Conservation (phyloP, 2,888 invertebrate genomes). For the Mimas tiliae region DNA sequence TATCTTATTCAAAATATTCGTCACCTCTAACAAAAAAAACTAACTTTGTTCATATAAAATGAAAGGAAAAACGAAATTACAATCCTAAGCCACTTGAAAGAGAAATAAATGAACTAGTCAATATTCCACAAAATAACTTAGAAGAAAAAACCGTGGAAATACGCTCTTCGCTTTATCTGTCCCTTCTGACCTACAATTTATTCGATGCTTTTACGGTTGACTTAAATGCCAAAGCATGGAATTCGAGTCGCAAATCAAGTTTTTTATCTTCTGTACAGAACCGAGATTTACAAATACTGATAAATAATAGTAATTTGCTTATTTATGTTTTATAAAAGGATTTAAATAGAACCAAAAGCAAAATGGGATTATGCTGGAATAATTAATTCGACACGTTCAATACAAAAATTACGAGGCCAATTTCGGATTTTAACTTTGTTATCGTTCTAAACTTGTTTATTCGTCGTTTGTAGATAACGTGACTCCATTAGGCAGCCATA, state of each 20-base stretch:
- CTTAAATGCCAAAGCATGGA: slow-evolving; percentile 81
- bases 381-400: slow-evolving; percentile 33
- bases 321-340: neutral
- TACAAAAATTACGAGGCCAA: slow-evolving; percentile 34
- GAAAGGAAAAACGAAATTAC: slow-evolving; percentile 30
- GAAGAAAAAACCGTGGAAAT: slow-evolving; percentile 67
- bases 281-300: slow-evolving; percentile 27
- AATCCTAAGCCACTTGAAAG: slow-evolving; percentile 41
- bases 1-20: neutral
- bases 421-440: slow-evolving; percentile 42
- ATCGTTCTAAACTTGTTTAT: slow-evolving; percentile 57
- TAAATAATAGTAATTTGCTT: slow-evolving; percentile 21
- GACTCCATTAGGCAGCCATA: slow-evolving; percentile 65
- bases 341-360: neutral
- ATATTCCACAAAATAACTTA: slow-evolving; percentile 71
- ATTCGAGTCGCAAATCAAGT: slow-evolving; percentile 77
- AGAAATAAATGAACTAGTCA: slow-evolving; percentile 58
- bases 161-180: slow-evolving; percentile 76
- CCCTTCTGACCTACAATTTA: slow-evolving; percentile 84
- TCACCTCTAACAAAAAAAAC: neutral
- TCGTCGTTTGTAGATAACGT: slow-evolving; percentile 59
- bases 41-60: slow-evolving; percentile 8
- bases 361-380: slow-evolving; percentile 27
- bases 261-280: slow-evolving; percentile 57
- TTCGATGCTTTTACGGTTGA: slow-evolving; percentile 81